Base-by-base conservation (phyloP, 2,113 vertebrate genomes). In the Camelus bactrianus region DNA sequence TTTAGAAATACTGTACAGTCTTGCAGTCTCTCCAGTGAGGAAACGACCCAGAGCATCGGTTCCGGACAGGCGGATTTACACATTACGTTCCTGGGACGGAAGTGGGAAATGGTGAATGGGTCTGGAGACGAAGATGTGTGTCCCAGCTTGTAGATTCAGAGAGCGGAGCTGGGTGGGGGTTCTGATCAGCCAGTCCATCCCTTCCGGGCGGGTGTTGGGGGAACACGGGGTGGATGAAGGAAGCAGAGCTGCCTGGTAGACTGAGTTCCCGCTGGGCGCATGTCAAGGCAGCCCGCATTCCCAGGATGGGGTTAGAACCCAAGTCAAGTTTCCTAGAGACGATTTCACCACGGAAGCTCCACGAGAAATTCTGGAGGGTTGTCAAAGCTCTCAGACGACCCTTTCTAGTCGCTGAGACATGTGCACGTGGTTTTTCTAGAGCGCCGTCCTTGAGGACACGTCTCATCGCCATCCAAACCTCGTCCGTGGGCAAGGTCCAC, bases 401-500 rank as follows among this genome's bases (percentile, higher is more conserved):
- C 50, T 30, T 14, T 56, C 6, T 13, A 10, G 67, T 2, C 13
- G 28, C 67, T 3, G 54, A 81, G 35, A 26, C 6, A 8, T 35
- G 17, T 22, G n/a, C 1, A 19, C 64, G 65, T 14, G 50, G 16
- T 8, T 1, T 42, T 30, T 2, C 50, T 22, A 38, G 17, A 4
- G 4, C 1, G 10, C n/a, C 11, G 0, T 20, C 32, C 0, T 1
- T 4, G 10, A 11, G 8, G 48, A 32, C 38, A 50, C 30, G 1
- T 8, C 28, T 28, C 32, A 5, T 22, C 8, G 2, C 10, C 38
- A 42, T 42, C 38, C 38, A 42, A 42, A 42, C 38, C 38, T 42
- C 38, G 38, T 42, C 38, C 38, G 38, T 16, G 16, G 4, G 54
- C 15, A 17, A 56, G 5, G 5, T 56, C 54, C 15, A 6, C 19